Evolutionary conservation across 92 coral and sea anemone genomes (phyloP), one percentile per base, ranked within the genome.

Genomic region (Muricea muricata): DNA sequence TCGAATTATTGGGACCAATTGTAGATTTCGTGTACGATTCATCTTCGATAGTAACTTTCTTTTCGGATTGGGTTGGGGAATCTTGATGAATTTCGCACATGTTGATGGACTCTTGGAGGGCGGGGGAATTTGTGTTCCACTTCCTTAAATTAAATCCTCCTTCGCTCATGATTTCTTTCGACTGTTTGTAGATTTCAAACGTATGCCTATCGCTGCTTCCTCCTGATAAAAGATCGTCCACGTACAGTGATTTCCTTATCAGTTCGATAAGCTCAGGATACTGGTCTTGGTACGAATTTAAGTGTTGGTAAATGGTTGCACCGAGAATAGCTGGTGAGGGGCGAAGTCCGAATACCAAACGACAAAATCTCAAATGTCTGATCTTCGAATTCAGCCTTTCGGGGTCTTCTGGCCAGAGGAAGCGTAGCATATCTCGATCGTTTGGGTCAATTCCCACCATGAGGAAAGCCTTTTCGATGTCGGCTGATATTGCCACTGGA

Each of bases 321-420:
- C 54, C 85, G 9, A 85, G 58, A 34, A 78, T 65, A 0, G 84
- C 80, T 48, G 87, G 87, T 26, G 87, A 83, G 31, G 87, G 71
- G 39, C 80, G n/a, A 12, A 83, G 71, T 23, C 81, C 87, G 21
- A 83, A 83, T 61, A 83, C 87, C 10, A 83, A 29, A 0, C 87
- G 20, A 1, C 60, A 39, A 17, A 83, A 83, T 40, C 71, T n/a
- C 28, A n/a, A 25, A 63, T 63, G 70, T 31, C 24, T 25, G 30
- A 63, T 25, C 20, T 25, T 25, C 3, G 70, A n/a, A 63, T 63
- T 63, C 21, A n/a, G 17, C 3, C 21, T 12, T 6, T 40, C 34
- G 10, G 80, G 69, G 73, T 52, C 79, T 7, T 83, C 81, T 35
- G 48, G 45, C 87, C 87, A 83, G 28, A 83, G 58, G 21, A 83